phyloP scores from a whole-genome alignment of 2,797 vertebrate species.

The Rhodeus uyekii region DNA sequence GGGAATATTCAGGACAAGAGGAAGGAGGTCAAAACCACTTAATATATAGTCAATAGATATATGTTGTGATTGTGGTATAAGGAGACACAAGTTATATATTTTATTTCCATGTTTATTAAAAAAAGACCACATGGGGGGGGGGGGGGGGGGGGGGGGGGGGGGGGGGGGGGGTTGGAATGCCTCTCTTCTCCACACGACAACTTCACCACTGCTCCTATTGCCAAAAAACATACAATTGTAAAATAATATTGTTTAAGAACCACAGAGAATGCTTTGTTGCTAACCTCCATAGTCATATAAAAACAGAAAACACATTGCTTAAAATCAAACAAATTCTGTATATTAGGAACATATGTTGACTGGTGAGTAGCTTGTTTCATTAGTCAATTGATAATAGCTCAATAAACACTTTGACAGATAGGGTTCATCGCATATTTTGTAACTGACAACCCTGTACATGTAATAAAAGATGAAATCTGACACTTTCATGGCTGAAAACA shows the following conservation, averaged over 20 bases:
- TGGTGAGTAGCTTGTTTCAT: slow-evolving; percentile 16
- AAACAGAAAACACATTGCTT: slow-evolving; percentile 18
- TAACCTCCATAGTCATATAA: slow-evolving; percentile 13
- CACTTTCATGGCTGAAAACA: slow-evolving; percentile 9
- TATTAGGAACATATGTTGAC: slow-evolving; percentile 35
- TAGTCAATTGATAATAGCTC: slow-evolving; percentile 32
- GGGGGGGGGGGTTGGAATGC: too few species aligned
- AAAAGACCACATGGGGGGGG: not conserved
- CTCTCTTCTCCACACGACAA: not conserved
- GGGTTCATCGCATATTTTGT: slow-evolving; percentile 4
- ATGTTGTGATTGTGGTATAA: slow-evolving; percentile 38
- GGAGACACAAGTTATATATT: slow-evolving; percentile 29
- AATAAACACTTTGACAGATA: slow-evolving; percentile 33
- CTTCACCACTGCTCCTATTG: not conserved
- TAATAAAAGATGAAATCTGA: slow-evolving; percentile 13
- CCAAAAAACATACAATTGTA: not conserved
- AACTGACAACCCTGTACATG: slow-evolving; percentile 12
- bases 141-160: too few species aligned
- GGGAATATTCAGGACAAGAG: slow-evolving; percentile 54
- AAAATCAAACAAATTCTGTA: slow-evolving; percentile 15
- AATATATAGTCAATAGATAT: slow-evolving; percentile 51
- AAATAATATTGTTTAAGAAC: slow-evolving; percentile 14
- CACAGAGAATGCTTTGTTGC: not conserved
- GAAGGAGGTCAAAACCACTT: slow-evolving; percentile 62
- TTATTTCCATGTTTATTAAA: slow-evolving; percentile 13